Conservation (phyloP, 2,888 invertebrate genomes). For the Nebria brevicollis region DNA sequence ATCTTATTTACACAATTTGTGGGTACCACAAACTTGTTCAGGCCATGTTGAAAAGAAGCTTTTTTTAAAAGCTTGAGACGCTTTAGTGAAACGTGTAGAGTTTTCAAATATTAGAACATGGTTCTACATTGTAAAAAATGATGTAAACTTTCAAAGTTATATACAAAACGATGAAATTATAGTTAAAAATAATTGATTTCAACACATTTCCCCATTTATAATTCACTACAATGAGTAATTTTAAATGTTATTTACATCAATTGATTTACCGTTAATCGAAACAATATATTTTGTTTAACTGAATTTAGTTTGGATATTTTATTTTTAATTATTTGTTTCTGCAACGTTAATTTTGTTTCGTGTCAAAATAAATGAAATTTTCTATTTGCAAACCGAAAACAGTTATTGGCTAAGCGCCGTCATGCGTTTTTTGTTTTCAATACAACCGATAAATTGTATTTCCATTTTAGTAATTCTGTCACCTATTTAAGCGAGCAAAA, state of each 20-base stretch:
- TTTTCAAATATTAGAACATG: too few species aligned
- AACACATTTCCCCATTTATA: not conserved
- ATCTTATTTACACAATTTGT: not conserved
- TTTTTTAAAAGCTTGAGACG: too few species aligned
- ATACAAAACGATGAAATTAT: too few species aligned
- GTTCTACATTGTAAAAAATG: too few species aligned
- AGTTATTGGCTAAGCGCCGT: not conserved
- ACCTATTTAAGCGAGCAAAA: not conserved
- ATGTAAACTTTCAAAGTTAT: too few species aligned
- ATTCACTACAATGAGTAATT: not conserved
- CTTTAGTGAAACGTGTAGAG: too few species aligned
- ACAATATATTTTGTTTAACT: not conserved
- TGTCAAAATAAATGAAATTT: not conserved
- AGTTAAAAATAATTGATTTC: not conserved
- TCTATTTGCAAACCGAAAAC: not conserved
- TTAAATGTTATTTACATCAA: not conserved
- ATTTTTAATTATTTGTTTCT: not conserved
- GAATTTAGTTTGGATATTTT: not conserved
- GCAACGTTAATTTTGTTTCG: not conserved
- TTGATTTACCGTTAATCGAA: not conserved
- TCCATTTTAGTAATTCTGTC: not conserved
- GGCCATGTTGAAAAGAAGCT: too few species aligned
- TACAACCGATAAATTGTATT: not conserved
- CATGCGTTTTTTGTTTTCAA: not conserved
- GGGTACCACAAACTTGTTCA: not conserved